Conservation (phyloP, 1,140 invertebrate species). For the Stegodyphus mimosarum region DNA sequence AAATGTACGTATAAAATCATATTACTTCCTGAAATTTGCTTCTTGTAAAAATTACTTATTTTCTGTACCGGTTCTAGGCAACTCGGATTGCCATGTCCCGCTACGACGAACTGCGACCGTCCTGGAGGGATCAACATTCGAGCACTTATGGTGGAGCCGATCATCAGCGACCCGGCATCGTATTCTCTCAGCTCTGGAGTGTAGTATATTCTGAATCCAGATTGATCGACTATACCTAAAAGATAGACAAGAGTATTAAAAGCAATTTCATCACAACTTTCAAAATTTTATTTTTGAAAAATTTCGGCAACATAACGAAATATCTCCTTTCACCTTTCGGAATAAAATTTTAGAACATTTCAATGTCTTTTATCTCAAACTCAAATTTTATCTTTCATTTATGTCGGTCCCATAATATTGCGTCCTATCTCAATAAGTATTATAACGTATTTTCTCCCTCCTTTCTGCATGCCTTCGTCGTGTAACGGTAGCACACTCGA, state of each 20-base stretch:
- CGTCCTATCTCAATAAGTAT: too few species aligned
- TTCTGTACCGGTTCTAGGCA: constrained; percentile 74
- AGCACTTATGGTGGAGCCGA: constrained; percentile 82
- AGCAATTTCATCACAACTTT: not conserved
- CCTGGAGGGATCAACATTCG: constrained; percentile 83
- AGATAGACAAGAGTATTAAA: not conserved
- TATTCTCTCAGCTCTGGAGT: constrained; percentile 77
- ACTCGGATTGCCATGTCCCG: constrained; percentile 81
- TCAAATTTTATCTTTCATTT: too few species aligned
- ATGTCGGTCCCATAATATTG: too few species aligned
- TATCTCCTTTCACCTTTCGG: too few species aligned
- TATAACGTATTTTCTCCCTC: too few species aligned
- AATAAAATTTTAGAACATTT: too few species aligned
- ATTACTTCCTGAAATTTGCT: too few species aligned
- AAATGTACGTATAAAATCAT: too few species aligned
- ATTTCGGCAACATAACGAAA: not conserved
- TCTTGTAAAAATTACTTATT: not conserved
- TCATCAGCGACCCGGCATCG: constrained; percentile 83
- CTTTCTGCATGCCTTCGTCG: too few species aligned
- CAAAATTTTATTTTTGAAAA: not conserved
- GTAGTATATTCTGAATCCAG: constrained; percentile 83
- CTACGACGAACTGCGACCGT: constrained; percentile 78
- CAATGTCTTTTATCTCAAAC: too few species aligned
- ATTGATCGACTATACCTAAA: constrained; percentile 72
- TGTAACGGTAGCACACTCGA: too few species aligned